Evolutionary conservation across 2,797 vertebrate genomes (phyloP).

Genomic region (Leptoclinus maculatus): DNA sequence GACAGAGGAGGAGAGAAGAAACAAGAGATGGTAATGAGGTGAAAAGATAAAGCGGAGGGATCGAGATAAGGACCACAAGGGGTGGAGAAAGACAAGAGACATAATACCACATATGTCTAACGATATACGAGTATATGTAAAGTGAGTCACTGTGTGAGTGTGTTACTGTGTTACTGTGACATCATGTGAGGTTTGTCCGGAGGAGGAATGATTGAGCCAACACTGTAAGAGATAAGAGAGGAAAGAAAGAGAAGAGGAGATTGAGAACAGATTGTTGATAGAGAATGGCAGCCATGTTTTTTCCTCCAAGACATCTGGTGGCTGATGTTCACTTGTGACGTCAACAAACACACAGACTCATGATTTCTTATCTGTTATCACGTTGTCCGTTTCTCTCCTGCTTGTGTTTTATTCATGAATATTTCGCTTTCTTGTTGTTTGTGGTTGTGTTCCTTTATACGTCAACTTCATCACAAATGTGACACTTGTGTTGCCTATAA

Average conservation of each 20-base stretch:
- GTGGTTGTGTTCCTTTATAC: neutral
- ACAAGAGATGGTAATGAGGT: slow-evolving; percentile 46
- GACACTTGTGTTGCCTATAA: neutral
- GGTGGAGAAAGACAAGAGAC: neutral
- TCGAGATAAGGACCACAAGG: neutral
- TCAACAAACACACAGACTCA: slow-evolving; percentile 11
- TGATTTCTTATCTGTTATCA: neutral
- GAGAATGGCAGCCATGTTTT: slow-evolving; percentile 34
- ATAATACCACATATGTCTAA: neutral
- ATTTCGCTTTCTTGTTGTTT: neutral
- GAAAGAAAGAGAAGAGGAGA: neutral
- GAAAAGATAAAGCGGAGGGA: slow-evolving; percentile 30
- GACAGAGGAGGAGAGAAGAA: slow-evolving; percentile 45
- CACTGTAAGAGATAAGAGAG: neutral
- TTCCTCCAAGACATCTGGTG: slow-evolving; percentile 17
- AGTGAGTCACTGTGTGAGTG: neutral
- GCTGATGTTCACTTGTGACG: slow-evolving; percentile 24
- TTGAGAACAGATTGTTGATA: slow-evolving; percentile 40
- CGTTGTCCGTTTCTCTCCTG: neutral
- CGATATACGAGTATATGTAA: accelerated
- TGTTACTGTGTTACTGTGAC: slow-evolving; percentile 7
- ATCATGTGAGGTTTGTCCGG: neutral
- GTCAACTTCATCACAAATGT: neutral
- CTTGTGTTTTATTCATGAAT: neutral
- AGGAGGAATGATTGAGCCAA: slow-evolving; percentile 13